These are phyloP conservation scores for Heliconius sara DNA, from an alignment of 2,888 invertebrate genomes.

Conservation along the genomic window DNA sequence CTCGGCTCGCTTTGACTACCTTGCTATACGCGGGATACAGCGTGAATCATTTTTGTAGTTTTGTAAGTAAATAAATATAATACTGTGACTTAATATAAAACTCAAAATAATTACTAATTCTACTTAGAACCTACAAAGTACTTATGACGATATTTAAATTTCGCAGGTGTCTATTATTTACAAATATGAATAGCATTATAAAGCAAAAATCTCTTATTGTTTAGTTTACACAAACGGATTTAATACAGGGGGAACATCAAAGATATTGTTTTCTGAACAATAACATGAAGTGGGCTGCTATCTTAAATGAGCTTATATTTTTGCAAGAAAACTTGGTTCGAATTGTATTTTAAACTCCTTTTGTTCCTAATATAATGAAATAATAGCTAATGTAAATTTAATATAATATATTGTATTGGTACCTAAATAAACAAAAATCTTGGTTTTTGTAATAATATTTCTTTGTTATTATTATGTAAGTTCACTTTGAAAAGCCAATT, in stretches of 20 bases:
- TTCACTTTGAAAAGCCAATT: neutral
- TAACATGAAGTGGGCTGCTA: neutral
- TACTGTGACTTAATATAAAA: too few species aligned
- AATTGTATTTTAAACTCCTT: neutral
- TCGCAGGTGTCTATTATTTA: neutral
- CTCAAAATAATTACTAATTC: too few species aligned
- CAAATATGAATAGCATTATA: neutral
- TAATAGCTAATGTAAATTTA: neutral
- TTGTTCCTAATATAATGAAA: constrained; percentile 9
- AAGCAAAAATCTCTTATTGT: neutral
- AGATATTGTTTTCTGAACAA: constrained; percentile 16
- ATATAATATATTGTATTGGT: neutral
- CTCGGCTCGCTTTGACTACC: too few species aligned
- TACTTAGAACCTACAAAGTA: neutral
- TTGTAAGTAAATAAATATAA: too few species aligned
- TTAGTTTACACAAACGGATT: constrained; percentile 12
- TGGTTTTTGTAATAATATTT: neutral
- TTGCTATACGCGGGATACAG: too few species aligned
- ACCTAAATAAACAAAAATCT: neutral
- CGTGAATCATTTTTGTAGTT: too few species aligned
- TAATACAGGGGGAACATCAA: neutral
- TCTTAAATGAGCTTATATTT: constrained; percentile 4
- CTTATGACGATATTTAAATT: neutral
- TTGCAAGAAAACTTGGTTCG: neutral
- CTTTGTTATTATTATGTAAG: neutral